These are phyloP conservation scores for Ctenochaetus hawaiiensis DNA, from an alignment of 2,797 vertebrate genomes.

Conservation along the genomic window DNA sequence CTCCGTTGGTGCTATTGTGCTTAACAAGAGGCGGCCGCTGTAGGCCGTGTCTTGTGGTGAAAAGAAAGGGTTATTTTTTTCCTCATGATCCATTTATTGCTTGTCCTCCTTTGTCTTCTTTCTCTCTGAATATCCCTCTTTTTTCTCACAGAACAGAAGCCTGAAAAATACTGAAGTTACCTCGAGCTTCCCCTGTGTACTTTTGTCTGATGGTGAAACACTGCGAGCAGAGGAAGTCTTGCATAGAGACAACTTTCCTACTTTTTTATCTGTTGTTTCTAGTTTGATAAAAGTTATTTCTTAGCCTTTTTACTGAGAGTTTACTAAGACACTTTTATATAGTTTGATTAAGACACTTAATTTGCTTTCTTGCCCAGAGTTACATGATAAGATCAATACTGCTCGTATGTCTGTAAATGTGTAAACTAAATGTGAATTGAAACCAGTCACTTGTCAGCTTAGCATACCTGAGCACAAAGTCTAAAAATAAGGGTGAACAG, in stretches of 20 bases:
- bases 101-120: slow-evolving; percentile 18
- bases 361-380: not conserved
- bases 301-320: not conserved
- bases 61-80: slow-evolving; percentile 44
- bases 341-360: not conserved
- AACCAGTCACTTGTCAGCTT: not conserved
- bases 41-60: slow-evolving; percentile 39
- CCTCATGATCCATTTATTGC: slow-evolving; percentile 69
- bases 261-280: not conserved
- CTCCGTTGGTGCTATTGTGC: slow-evolving; percentile 44
- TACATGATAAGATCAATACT: not conserved
- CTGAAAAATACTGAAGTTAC: slow-evolving; percentile 12
- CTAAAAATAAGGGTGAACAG: not conserved
- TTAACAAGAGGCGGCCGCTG: slow-evolving; percentile 52
- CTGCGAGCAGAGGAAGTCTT: not conserved
- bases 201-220: slow-evolving; percentile 18
- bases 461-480: not conserved
- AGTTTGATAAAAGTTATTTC: not conserved
- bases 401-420: not conserved
- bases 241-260: not conserved
- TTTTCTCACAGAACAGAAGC: slow-evolving; percentile 8
- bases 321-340: not conserved
- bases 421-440: not conserved
- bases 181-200: slow-evolving; percentile 11
- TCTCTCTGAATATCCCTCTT: not conserved